Conservation (phyloP, 2,797 vertebrate genomes). For the Emys orbicularis region DNA sequence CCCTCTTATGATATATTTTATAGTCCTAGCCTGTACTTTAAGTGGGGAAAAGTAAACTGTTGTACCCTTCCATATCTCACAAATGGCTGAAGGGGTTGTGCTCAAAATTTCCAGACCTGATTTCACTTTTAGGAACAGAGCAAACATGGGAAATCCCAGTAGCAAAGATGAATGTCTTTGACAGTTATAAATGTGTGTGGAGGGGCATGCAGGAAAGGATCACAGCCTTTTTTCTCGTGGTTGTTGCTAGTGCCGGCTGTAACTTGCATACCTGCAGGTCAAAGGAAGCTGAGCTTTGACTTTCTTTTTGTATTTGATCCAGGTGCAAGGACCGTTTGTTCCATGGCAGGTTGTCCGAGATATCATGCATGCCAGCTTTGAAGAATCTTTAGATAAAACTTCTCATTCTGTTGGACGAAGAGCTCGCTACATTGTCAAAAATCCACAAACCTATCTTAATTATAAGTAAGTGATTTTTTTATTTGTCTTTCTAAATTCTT, state of each 20-base stretch:
- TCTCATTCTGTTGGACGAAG: constrained; percentile 92
- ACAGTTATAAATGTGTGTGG: background rate
- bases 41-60: background rate
- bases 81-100: background rate
- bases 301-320: background rate
- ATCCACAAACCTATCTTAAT: constrained; percentile 93
- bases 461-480: constrained; percentile 85
- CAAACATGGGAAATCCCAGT: background rate
- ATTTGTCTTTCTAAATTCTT: background rate
- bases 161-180: background rate
- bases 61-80: background rate
- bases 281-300: background rate
- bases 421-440: constrained; percentile 93
- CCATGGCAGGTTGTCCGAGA: constrained; percentile 94
- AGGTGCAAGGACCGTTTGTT: constrained; percentile 92
- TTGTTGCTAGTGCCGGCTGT: accelerated
- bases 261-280: accelerated
- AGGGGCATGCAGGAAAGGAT: background rate
- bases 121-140: background rate
- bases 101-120: background rate
- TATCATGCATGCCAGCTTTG: constrained; percentile 90
- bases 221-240: background rate
- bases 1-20: background rate
- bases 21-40: background rate
- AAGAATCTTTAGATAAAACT: constrained; percentile 94